These are phyloP conservation scores for Pandemis cinnamomeana DNA, from an alignment of 2,888 invertebrate species.

Conservation along the genomic window DNA sequence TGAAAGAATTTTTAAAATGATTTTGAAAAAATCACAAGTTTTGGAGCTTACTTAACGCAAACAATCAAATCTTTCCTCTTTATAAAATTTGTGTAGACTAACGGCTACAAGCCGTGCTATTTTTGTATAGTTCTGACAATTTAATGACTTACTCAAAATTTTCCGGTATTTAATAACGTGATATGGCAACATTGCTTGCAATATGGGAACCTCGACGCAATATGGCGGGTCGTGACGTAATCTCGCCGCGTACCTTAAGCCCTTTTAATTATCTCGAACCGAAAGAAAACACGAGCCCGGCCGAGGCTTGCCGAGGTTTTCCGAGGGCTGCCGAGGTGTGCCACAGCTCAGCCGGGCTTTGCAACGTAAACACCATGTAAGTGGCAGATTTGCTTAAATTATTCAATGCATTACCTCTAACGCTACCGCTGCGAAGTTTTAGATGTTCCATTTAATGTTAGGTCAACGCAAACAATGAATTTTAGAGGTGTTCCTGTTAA, in stretches of 20 bases:
- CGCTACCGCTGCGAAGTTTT: constrained; percentile 22
- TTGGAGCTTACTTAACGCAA: too few relatives aligned
- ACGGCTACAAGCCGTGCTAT: not conserved
- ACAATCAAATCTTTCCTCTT: too few relatives aligned
- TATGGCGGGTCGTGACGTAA: constrained; percentile 55
- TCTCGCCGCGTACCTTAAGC: constrained; percentile 66
- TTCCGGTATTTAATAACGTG: constrained; percentile 2
- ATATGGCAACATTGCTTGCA: constrained; percentile 7
- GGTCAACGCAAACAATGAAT: constrained; percentile 20
- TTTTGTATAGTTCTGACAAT: not conserved
- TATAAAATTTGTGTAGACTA: not conserved
- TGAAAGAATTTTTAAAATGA: too few relatives aligned
- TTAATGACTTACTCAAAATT: constrained; percentile 18
- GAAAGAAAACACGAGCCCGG: constrained; percentile 65
- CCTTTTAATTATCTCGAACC: constrained; percentile 69
- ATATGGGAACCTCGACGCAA: constrained; percentile 16
- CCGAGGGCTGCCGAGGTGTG: constrained; percentile 29
- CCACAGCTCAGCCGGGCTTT: constrained; percentile 49
- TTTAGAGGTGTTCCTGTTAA: constrained; percentile 2
- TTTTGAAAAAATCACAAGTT: too few relatives aligned
- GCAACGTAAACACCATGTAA: constrained; percentile 53
- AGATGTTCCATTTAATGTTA: constrained; percentile 23
- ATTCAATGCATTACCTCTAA: constrained; percentile 55
- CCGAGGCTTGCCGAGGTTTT: constrained; percentile 23
- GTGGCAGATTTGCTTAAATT: constrained; percentile 64